Base-by-base conservation (phyloP, 2,113 vertebrate genomes). In the Grus americana region DNA sequence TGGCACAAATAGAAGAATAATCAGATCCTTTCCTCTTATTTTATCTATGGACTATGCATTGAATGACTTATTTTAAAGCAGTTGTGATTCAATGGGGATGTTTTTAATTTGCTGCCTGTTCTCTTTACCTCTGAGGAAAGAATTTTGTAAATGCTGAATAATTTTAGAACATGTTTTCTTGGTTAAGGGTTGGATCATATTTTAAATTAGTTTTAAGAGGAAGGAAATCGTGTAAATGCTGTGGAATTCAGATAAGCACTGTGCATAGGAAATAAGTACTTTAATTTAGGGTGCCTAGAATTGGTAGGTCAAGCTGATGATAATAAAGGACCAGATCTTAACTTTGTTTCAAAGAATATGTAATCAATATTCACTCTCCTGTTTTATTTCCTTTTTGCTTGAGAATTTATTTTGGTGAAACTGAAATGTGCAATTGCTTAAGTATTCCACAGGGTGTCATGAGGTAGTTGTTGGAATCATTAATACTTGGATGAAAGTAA, bases 381-480 rank as follows among this genome's bases (percentile, higher is more conserved):
- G 79, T 73, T 88, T 93, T 92, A 82, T 90, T 47, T 78, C 73
- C 47, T 57, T 79, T 95, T 67, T 52, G 26, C 76, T 95, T 61
- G 71, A 95, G 92, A 85, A 61, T 79, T 88, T 78, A 42, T 87
- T 88, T 88, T 67, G 47, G 67, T 90, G 87, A 86, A 86, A 66
- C 30, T 71, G 49, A 81, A 88, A 74, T 36, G 72, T 97, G 97
- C 90, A 98, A 83, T 98, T 92, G 93, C 97, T 78, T 23, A 44
- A 68, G 72, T 63, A 63, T 74, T 90, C 98, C 99, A 99, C 98
- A 98, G 96, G 98, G 98, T 98, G 99, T 99, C 98, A 97, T 95
- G 98, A 98, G 93, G 95, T 80, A 95, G 97, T 98, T 97, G 95
- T 59, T 91, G 81, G 93, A 97, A 95, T 96, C 67, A 47, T 90